Evolutionary conservation across 92 coral and sea anemone genomes (phyloP), one percentile per base, ranked within the genome.

Genomic region (Epizoanthus stellaris): DNA sequence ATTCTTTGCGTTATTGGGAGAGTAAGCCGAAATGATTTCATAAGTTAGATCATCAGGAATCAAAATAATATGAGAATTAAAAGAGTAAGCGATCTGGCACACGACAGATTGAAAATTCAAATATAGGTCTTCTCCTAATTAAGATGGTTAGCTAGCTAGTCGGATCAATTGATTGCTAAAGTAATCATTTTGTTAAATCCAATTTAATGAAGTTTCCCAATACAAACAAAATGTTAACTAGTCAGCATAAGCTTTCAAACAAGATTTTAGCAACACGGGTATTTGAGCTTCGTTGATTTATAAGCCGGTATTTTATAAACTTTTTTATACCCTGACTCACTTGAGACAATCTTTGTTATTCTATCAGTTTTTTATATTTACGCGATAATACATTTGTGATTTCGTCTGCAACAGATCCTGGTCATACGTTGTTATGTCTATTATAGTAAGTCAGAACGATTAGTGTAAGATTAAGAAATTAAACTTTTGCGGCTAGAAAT

Each of bases 131-230:
- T 49, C 3, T 49, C 56, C 56, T 52, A 52, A 52, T 52, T 52
- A 9, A 52, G 56, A 52, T 52, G 14, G 56, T 11, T 52, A 52
- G 56, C 15, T 52, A 52, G 56, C 56, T 19, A 68, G 21, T 36
- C 43, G 45, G 73, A 17, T 39, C 34, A 36, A 56, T 73, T 64
- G 87, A 81, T 68, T 83, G 47, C 60, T 57, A 43, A 67, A 68
- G 80, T 47, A 84, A 77, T 79, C 88, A 70, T 69, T 85, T 76
- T 12, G 81, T 65, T 10, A 77, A 88, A 70, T 85, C 80, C 16
- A 73, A 40, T 77, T 76, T 88, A 62, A 52, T 70, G 21, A 60
- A 68, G 73, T 62, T 53, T 64, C 17, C 64, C 70, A 82, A 83
- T 64, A 73, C 84, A 88, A 81, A 82, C 85, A 76, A 84, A 7